phyloP scores from a whole-genome alignment of 2,888 invertebrate genomes.

The Phania funesta region DNA sequence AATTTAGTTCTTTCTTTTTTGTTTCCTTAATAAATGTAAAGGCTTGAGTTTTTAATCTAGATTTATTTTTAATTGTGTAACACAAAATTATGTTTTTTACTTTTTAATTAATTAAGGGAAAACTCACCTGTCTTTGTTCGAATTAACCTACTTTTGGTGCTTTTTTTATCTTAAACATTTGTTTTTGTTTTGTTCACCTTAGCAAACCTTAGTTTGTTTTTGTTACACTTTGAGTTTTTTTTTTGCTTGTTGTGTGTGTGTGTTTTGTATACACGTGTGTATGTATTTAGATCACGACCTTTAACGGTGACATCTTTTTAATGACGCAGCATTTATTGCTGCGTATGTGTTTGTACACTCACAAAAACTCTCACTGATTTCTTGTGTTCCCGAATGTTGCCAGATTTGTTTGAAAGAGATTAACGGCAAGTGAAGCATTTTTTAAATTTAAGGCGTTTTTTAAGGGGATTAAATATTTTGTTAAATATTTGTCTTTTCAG shows the following conservation, averaged over 20 bases:
- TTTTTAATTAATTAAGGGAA: constrained; percentile 55
- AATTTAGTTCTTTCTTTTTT: not conserved
- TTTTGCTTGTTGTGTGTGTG: constrained; percentile 18
- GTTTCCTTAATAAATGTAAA: constrained; percentile 18
- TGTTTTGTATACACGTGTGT: not conserved
- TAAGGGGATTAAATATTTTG: not conserved
- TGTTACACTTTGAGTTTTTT: constrained; percentile 20
- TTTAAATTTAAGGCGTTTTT: not conserved
- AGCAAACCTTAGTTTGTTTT: constrained; percentile 16
- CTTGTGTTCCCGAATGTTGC: constrained; percentile 12
- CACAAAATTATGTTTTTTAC: not conserved
- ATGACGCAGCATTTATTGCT: not conserved
- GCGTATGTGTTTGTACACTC: not conserved
- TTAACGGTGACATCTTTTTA: constrained; percentile 61
- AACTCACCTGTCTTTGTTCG: constrained; percentile 51
- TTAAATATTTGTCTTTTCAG: not conserved
- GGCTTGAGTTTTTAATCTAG: not conserved
- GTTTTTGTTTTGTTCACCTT: not conserved
- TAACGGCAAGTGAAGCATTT: not conserved
- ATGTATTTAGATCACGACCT: constrained; percentile 54
- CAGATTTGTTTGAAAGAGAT: constrained; percentile 13
- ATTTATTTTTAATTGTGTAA: constrained; percentile 22
- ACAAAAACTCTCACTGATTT: constrained; percentile 25
- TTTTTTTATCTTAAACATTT: constrained; percentile 12
- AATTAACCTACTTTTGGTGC: constrained; percentile 53